These are phyloP conservation scores for Neosalanx taihuensis DNA, from an alignment of 2,797 vertebrate genomes.

Conservation along the genomic window DNA sequence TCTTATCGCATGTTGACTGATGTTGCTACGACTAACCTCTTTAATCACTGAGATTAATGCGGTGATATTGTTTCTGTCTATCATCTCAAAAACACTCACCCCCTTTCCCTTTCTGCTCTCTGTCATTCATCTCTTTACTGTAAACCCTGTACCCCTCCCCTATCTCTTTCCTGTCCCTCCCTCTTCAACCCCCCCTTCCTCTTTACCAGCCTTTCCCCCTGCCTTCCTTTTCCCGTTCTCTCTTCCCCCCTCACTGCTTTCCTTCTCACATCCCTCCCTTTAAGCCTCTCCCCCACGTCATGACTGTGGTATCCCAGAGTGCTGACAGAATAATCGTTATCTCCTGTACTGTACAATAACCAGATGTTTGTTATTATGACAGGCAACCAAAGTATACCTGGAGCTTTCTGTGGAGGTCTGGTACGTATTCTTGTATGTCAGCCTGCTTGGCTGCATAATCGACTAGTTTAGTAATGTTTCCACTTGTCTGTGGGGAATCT, in stretches of 20 bases:
- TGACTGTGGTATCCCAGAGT: not conserved
- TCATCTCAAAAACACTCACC: not conserved
- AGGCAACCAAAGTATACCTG: conserved; percentile 90
- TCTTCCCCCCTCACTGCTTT: not conserved
- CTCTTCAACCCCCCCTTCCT: not conserved
- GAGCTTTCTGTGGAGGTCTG: conserved; percentile 91
- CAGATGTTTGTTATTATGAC: conserved; percentile 59
- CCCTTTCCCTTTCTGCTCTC: not conserved
- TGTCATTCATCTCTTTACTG: not conserved
- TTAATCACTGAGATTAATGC: not conserved
- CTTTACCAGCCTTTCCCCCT: too few relatives aligned
- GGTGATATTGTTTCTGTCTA: not conserved
- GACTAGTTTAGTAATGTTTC: not conserved
- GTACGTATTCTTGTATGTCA: conserved; percentile 70
- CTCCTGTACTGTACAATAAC: conserved; percentile 28
- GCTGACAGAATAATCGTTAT: not conserved
- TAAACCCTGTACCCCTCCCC: not conserved
- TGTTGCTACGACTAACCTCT: too few relatives aligned
- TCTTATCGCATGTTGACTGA: not conserved
- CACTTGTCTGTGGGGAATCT: too few relatives aligned
- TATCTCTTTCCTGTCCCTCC: not conserved
- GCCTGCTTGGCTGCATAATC: not conserved
- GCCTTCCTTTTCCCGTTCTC: not conserved
- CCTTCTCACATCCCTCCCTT: not conserved
- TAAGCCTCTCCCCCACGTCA: not conserved